Base-by-base conservation (phyloP, 2,888 invertebrate genomes). In the Cheilosia vulpina region DNA sequence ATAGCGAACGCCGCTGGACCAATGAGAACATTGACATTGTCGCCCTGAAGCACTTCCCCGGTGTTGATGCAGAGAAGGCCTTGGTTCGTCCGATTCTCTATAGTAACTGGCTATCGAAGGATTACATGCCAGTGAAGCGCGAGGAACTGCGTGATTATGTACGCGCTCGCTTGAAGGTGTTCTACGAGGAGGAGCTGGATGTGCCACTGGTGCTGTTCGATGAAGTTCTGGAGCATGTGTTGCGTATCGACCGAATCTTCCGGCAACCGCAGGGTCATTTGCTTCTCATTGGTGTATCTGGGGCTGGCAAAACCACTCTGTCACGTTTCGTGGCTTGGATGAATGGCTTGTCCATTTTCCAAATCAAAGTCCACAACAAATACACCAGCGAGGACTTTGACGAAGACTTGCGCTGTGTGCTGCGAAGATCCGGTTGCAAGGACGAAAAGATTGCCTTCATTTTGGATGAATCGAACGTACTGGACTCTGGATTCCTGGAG, bases 261-360 rank as follows among this genome's bases (percentile, higher is more conserved):
- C 94, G 99, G 72, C 99, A 99, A 92, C 99, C 99, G 7, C 99
- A 99, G 92, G 99, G 99, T 73, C 99, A 99, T 93, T 93, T 99
- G 88, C 93, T 99, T 89, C 94, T 99, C 7, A 99, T 99, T 90
- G 99, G 99, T 88, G 99, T 99, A 6, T 99, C 99, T 66, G 99
- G 99, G 57, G 98, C 99, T 87, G 99, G 99, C 88, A 99, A 99
- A 93, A 99, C 99, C 1, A 99, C 99, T 11, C 94, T 99, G 88
- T 99, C 99, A 31, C 95, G 99, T 88, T 99, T 99, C 93, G 99
- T 99, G 41, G 99, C 99, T 62, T 99, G 99, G 99, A 98, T 99
- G 97, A 99, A 99, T 92, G 99, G 99, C 7, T 94, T 99, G 45
- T 98, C 97, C 88, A 98, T 99, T 81, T 99, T 99, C 95, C 99